Conservation (phyloP, 2,888 invertebrate genomes). For the Drepanosiphum platanoidis region DNA sequence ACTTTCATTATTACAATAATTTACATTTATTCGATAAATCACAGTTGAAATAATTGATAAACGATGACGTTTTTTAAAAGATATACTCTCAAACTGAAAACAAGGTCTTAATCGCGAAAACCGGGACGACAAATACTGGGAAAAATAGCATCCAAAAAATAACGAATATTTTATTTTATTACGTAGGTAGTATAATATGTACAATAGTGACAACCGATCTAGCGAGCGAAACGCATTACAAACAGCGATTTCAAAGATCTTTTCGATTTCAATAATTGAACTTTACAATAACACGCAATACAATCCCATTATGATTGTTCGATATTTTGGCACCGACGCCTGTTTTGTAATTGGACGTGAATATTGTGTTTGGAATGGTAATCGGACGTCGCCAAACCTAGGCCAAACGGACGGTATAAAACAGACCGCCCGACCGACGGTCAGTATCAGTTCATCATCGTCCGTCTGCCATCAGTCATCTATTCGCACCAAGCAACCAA, state of each 20-base stretch:
- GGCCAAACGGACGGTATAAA: conserved; percentile 30
- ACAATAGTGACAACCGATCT: background rate
- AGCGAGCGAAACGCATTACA: background rate
- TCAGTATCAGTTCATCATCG: conserved; percentile 42
- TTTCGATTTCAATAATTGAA: background rate
- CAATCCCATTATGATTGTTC: background rate
- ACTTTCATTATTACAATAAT: too few relatives aligned
- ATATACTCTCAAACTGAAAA: too few relatives aligned
- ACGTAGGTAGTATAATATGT: too few relatives aligned
- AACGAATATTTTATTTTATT: too few relatives aligned
- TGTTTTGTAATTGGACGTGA: conserved; percentile 26
- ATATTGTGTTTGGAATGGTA: conserved; percentile 8
- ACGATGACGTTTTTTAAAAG: too few relatives aligned
- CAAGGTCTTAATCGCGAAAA: too few relatives aligned
- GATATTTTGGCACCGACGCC: conserved; percentile 20
- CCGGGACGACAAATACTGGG: too few relatives aligned
- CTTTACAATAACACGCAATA: background rate
- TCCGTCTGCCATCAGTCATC: conserved; percentile 10
- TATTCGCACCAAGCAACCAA: background rate
- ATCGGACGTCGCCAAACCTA: conserved; percentile 15
- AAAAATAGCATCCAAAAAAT: too few relatives aligned
- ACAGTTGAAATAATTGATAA: too few relatives aligned
- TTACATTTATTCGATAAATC: too few relatives aligned
- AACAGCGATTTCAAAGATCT: background rate
- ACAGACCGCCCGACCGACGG: background rate